Evolutionary conservation across 2,888 invertebrate genomes (phyloP).

Genomic region (Ectemnius lituratus): DNA sequence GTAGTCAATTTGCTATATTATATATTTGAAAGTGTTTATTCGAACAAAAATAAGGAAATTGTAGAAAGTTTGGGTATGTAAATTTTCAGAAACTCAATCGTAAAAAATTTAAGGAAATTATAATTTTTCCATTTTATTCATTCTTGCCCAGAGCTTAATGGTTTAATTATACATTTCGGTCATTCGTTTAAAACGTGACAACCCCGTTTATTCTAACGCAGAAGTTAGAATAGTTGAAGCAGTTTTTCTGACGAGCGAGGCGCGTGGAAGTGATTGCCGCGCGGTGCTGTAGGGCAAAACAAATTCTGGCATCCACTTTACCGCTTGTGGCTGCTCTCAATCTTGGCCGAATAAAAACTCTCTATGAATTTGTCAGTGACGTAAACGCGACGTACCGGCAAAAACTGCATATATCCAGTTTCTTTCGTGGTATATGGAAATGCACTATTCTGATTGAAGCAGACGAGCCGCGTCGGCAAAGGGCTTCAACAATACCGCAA

Average conservation of each 20-base stretch:
- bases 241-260: slow-evolving; percentile 20
- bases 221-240: slow-evolving; percentile 7
- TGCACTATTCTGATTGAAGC: slow-evolving; percentile 25
- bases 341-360: slow-evolving; percentile 32
- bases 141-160: no score
- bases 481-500: slow-evolving; percentile 3
- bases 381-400: not conserved
- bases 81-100: no score
- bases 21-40: no score
- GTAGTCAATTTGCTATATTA: no score
- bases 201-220: no score
- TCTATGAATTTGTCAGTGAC: slow-evolving; percentile 31
- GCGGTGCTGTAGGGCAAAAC: slow-evolving; percentile 20
- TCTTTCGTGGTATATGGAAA: slow-evolving; percentile 13
- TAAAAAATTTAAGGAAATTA: no score
- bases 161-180: no score
- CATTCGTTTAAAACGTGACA: no score
- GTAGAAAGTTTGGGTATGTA: no score
- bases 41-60: no score
- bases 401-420: not conserved
- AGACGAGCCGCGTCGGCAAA: slow-evolving; percentile 8
- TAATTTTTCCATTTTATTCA: no score
- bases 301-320: slow-evolving; percentile 36
- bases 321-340: slow-evolving; percentile 30
- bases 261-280: slow-evolving; percentile 39